A percentile compares a stretch with the other conserved stretches of the same genome.
phyloP scores from a whole-genome alignment of 37 sponge, comb jelly and placozoan genomes.

The Tethya wilhelma region DNA sequence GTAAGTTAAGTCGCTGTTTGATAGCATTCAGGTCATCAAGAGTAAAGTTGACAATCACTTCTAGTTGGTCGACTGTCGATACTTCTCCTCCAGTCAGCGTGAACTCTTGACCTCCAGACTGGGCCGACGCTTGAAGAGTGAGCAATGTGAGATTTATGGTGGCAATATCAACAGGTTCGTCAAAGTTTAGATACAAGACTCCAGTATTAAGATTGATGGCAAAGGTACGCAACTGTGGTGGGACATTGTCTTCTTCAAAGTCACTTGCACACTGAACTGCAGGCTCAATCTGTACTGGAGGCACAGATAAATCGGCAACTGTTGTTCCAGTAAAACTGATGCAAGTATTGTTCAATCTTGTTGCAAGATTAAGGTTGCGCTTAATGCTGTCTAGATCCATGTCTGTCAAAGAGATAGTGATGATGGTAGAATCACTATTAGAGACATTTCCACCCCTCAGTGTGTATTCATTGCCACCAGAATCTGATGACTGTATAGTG shows the following conservation, averaged over 20 bases:
- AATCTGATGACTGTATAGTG: constrained; percentile 41
- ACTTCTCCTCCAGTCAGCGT: constrained; percentile 77
- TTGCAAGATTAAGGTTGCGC: constrained; percentile 53
- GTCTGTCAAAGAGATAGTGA: constrained; percentile 42
- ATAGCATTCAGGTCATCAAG: constrained; percentile 78
- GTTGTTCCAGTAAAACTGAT: constrained; percentile 24
- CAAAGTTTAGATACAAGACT: constrained; percentile 66
- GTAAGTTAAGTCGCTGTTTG: constrained; percentile 62
- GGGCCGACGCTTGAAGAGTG: constrained; percentile 51
- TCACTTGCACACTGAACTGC: constrained; percentile 22
- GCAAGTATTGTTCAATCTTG: constrained; percentile 75
- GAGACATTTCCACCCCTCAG: constrained; percentile 36
- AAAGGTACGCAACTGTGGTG: constrained; percentile 64
- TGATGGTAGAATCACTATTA: constrained; percentile 53
- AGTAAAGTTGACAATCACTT: constrained; percentile 59
- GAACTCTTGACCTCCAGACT: constrained; percentile 32
- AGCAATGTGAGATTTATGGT: constrained; percentile 68
- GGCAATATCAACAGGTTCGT: constrained; percentile 83
- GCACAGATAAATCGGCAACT: constrained; percentile 50
- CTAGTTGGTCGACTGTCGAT: constrained; percentile 49
- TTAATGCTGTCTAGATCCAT: constrained; percentile 71
- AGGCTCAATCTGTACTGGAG: not conserved
- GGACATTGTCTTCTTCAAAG: constrained; percentile 58
- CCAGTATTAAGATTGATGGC: constrained; percentile 66
- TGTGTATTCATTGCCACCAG: constrained; percentile 4